Percentiles rank a stretch among this genome's conserved stretches.
Evolutionary conservation across 2,797 vertebrate species (phyloP).

Genomic region (Benthosema pterotum): DNA sequence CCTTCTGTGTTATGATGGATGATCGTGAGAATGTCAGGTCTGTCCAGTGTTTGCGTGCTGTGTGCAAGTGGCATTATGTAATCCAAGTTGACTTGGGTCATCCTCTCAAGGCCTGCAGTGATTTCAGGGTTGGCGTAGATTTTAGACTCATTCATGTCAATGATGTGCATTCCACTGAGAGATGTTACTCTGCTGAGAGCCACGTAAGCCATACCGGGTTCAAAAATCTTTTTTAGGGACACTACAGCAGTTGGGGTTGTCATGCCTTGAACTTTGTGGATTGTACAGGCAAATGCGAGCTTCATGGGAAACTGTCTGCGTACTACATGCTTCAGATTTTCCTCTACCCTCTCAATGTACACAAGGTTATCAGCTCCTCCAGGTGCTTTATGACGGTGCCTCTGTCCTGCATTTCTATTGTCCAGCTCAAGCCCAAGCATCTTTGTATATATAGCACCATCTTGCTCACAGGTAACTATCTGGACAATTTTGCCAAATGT

Average conservation of each 20-base stretch:
- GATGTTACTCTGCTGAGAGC: conserved; percentile 11
- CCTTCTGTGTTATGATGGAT: conserved; percentile 26
- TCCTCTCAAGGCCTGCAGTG: too few species aligned
- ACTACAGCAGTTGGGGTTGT: background rate
- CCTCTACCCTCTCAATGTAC: background rate
- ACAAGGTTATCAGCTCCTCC: background rate
- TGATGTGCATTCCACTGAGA: background rate
- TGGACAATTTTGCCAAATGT: conserved; percentile 10
- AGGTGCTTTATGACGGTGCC: background rate
- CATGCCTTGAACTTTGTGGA: background rate
- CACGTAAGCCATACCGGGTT: conserved; percentile 20
- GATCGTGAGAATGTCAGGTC: background rate
- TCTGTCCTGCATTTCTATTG: too few species aligned
- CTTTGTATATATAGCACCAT: background rate
- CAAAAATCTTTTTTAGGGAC: conserved; percentile 2
- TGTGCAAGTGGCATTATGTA: conserved; percentile 16
- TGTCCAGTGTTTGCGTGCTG: background rate
- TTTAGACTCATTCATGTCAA: too few species aligned
- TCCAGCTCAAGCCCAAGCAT: too few species aligned
- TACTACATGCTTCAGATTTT: too few species aligned
- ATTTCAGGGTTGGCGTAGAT: too few species aligned
- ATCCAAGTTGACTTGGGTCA: too few species aligned
- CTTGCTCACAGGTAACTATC: background rate
- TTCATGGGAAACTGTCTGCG: too few species aligned
- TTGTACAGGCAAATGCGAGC: too few species aligned